Conservation (phyloP, 2,888 invertebrate genomes). For the Troilus luridus region DNA sequence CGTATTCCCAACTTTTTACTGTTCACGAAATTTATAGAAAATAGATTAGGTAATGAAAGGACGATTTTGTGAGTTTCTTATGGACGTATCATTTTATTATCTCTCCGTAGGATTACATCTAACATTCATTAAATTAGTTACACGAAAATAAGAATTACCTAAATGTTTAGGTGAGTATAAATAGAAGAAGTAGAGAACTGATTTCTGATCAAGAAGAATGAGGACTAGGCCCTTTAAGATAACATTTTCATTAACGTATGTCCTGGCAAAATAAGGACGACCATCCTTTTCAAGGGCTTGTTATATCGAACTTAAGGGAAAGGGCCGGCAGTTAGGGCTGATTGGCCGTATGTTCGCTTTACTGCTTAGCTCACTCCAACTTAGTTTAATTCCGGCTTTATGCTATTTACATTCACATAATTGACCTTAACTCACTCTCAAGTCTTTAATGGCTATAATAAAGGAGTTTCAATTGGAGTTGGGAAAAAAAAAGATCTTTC, state of each 20-base stretch:
- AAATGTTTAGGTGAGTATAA: background rate
- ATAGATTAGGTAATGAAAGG: no score
- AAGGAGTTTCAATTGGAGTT: background rate
- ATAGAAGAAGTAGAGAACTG: background rate
- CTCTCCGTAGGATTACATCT: no score
- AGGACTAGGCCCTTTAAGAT: background rate
- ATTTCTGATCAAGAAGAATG: background rate
- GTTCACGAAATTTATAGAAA: no score
- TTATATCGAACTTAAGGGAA: constrained; percentile 21
- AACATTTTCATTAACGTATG: constrained; percentile 40
- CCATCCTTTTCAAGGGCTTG: constrained; percentile 27
- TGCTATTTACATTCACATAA: constrained; percentile 34
- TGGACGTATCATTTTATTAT: no score
- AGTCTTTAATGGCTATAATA: constrained; percentile 18
- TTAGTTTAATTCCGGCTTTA: constrained; percentile 32
- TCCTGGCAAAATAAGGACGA: background rate
- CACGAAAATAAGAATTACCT: background rate
- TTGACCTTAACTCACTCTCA: constrained; percentile 1
- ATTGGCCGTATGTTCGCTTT: constrained; percentile 41
- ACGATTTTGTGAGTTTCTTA: no score
- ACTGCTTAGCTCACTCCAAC: constrained; percentile 28
- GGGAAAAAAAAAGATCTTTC: background rate
- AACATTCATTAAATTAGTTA: no score
- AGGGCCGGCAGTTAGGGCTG: constrained; percentile 25
- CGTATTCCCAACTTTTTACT: no score